Evolutionary conservation across 37 sponge, comb jelly and placozoan genomes (phyloP).

Genomic region (Chondrosia reniformis): DNA sequence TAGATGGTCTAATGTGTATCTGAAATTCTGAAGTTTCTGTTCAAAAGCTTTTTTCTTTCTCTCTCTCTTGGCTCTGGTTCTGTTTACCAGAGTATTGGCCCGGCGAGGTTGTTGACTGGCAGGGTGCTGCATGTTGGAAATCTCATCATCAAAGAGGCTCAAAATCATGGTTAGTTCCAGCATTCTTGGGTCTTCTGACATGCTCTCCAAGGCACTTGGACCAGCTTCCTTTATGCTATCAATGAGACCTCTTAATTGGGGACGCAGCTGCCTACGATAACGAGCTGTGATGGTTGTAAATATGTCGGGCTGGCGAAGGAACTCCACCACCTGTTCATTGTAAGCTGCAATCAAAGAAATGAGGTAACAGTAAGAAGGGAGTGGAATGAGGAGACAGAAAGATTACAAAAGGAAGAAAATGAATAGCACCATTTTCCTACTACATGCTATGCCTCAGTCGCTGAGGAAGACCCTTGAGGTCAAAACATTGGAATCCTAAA

Average conservation of each 20-base stretch:
- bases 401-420: background rate
- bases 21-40: slow-evolving; percentile 65
- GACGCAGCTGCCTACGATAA: background rate
- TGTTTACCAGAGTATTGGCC: background rate
- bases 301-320: slow-evolving; percentile 67
- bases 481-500: no score
- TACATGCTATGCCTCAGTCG: no score
- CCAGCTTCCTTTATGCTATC: slow-evolving; percentile 1
- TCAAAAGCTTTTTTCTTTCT: slow-evolving; percentile 59
- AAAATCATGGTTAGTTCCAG: slow-evolving; percentile 13
- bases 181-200: slow-evolving; percentile 13
- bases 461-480: no score
- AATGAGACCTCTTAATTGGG: slow-evolving; percentile 27
- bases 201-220: background rate
- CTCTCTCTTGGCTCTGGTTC: slow-evolving; percentile 19
- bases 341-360: slow-evolving; percentile 28
- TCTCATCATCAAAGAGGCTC: slow-evolving; percentile 80
- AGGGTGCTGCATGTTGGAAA: slow-evolving; percentile 20
- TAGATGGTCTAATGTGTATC: slow-evolving; percentile 46
- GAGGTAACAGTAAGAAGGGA: background rate
- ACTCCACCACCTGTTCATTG: slow-evolving; percentile 59
- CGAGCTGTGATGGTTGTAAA: slow-evolving; percentile 22
- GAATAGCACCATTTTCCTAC: no score
- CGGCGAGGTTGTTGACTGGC: background rate
- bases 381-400: background rate